Percentiles rank a stretch among this genome's conserved stretches.
These are phyloP conservation scores for Apeira syringaria DNA, from an alignment of 2,888 invertebrate species.

Conservation along the genomic window DNA sequence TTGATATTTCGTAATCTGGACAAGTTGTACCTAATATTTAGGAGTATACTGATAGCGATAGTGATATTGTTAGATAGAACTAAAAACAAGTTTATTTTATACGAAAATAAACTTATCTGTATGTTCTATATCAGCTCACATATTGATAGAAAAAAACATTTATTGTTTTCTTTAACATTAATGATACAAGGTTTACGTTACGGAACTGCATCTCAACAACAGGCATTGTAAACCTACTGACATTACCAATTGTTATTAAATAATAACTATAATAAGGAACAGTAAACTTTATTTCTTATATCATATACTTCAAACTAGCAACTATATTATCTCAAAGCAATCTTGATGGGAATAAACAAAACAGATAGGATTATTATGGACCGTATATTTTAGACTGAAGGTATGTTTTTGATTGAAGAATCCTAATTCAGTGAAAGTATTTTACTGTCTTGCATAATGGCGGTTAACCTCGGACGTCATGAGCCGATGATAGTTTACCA, in stretches of 20 bases:
- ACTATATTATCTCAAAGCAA: slow-evolving; percentile 15
- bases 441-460: slow-evolving; percentile 63
- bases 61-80: too few species aligned
- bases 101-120: too few species aligned
- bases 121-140: too few species aligned
- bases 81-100: too few species aligned
- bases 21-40: too few species aligned
- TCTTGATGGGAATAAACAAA: slow-evolving; percentile 30
- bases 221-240: slow-evolving; percentile 15
- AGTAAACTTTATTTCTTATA: not conserved
- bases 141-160: slow-evolving; percentile 15
- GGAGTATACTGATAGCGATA: too few species aligned
- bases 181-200: slow-evolving; percentile 5
- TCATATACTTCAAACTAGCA: slow-evolving; percentile 13
- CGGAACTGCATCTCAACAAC: slow-evolving; percentile 14
- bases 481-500: slow-evolving; percentile 40
- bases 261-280: slow-evolving; percentile 1
- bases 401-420: slow-evolving; percentile 41
- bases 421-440: slow-evolving; percentile 68
- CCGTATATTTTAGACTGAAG: slow-evolving; percentile 29
- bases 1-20: too few species aligned
- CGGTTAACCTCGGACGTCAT: slow-evolving; percentile 58
- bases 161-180: slow-evolving; percentile 10
- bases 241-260: slow-evolving; percentile 16
- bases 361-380: slow-evolving; percentile 1